phyloP scores from a whole-genome alignment of 2,797 vertebrate species.

The Argentina silus region DNA sequence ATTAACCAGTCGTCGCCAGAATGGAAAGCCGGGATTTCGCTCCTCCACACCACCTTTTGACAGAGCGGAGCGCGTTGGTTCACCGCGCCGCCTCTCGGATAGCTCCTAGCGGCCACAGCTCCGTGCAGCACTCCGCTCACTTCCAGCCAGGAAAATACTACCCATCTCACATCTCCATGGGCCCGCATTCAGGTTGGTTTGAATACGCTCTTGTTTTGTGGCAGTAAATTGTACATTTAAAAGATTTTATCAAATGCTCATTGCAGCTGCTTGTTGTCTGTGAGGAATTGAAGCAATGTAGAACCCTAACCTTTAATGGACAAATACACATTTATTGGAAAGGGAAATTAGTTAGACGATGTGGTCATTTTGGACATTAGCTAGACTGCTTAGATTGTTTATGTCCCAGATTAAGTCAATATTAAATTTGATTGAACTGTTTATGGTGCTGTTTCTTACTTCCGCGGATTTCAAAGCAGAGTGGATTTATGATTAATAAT shows the following conservation, averaged over 20 bases:
- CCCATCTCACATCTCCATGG: constrained; percentile 90
- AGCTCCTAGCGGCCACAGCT: constrained; percentile 81
- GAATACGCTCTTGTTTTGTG: background rate
- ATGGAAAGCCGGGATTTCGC: constrained; percentile 98
- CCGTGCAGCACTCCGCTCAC: constrained; percentile 86
- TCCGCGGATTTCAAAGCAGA: background rate
- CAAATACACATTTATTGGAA: constrained; percentile 53
- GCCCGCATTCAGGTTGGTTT: constrained; percentile 91
- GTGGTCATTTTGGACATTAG: constrained; percentile 54
- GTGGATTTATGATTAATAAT: background rate
- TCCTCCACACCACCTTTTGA: constrained; percentile 90
- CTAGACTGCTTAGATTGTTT: constrained; percentile 30
- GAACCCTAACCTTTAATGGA: constrained; percentile 39
- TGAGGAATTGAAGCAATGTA: constrained; percentile 19
- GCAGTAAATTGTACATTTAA: background rate
- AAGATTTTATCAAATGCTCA: constrained; percentile 1
- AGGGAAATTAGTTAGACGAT: constrained; percentile 56
- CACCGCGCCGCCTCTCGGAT: constrained; percentile 87
- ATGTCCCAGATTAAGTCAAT: constrained; percentile 20
- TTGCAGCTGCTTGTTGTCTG: constrained; percentile 10
- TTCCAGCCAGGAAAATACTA: constrained; percentile 95
- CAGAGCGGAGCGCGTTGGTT: constrained; percentile 88
- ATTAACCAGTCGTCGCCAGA: constrained; percentile 78
- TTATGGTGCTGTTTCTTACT: constrained; percentile 35
- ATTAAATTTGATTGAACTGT: constrained; percentile 42